Conservation (phyloP, 1,140 invertebrate species). For the Leptonema lineaticorne region DNA sequence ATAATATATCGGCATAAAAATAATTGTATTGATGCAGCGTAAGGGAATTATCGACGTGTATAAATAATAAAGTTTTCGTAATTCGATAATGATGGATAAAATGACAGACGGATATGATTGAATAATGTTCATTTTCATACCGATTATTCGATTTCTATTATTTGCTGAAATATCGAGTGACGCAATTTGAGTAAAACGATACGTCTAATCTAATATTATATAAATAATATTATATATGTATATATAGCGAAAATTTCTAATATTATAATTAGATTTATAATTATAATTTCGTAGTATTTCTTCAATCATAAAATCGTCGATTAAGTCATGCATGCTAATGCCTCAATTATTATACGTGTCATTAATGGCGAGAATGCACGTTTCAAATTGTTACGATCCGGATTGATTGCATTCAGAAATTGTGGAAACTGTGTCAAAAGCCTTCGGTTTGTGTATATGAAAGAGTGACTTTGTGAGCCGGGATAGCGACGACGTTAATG, state of each 20-base stretch:
- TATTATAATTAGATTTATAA: no score
- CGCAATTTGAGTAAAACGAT: no score
- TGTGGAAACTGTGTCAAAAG: constrained; percentile 29
- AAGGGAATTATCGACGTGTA: neutral
- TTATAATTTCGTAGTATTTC: no score
- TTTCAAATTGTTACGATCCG: constrained; percentile 5
- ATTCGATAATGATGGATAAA: constrained; percentile 15
- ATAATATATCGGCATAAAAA: no score
- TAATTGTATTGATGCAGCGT: no score
- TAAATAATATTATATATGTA: no score
- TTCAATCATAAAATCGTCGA: no score
- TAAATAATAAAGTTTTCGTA: neutral
- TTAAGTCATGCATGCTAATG: no score
- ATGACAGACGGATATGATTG: constrained; percentile 15
- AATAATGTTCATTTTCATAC: constrained; percentile 17
- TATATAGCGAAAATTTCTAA: no score
- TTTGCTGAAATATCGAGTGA: constrained; percentile 17
- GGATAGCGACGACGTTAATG: constrained; percentile 30
- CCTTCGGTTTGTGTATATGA: constrained; percentile 4
- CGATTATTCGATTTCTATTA: constrained; percentile 5
- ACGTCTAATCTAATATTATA: no score
- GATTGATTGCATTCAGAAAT: constrained; percentile 8
- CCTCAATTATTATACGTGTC: no score
- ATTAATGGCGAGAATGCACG: neutral
- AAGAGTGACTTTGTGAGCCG: constrained; percentile 26